These are phyloP conservation scores for Schizopygopsis malacanthus DNA, from an alignment of 2,797 vertebrate genomes.

Conservation along the genomic window DNA sequence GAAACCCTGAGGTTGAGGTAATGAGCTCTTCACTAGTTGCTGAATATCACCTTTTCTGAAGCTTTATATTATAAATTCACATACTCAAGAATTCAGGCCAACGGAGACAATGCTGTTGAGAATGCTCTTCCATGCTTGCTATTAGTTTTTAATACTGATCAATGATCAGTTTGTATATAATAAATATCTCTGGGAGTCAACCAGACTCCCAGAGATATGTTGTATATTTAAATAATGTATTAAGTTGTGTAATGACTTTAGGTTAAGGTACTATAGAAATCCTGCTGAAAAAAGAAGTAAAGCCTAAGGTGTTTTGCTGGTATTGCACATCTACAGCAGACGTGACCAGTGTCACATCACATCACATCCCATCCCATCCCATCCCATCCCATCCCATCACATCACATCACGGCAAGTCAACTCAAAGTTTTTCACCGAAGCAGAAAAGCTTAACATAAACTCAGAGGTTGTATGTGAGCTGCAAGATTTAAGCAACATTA, in stretches of 20 bases:
- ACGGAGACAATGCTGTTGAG: not conserved
- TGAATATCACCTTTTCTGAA: constrained; percentile 72
- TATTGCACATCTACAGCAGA: not conserved
- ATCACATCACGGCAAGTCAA: not conserved
- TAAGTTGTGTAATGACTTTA: not conserved
- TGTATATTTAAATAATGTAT: not conserved
- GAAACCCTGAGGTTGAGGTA: constrained; percentile 73
- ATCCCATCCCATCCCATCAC: not conserved
- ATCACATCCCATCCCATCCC: no score
- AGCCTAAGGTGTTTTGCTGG: not conserved
- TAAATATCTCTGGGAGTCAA: constrained; percentile 1
- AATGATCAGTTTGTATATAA: not conserved
- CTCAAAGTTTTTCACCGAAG: not conserved
- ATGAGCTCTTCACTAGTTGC: constrained; percentile 76
- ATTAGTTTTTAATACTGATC: not conserved
- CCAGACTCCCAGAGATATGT: not conserved
- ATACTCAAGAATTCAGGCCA: constrained; percentile 15
- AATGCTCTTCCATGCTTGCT: not conserved
- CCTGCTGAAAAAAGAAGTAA: not conserved
- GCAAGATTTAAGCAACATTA: not conserved
- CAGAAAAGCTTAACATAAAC: not conserved
- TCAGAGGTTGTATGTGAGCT: not conserved
- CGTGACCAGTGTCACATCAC: not conserved
- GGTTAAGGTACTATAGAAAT: not conserved
- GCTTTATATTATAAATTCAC: constrained; percentile 40